These are phyloP conservation scores for Ophioderma brevispina DNA, from an alignment of 35 echinoderm and acorn worm species.

Conservation along the genomic window DNA sequence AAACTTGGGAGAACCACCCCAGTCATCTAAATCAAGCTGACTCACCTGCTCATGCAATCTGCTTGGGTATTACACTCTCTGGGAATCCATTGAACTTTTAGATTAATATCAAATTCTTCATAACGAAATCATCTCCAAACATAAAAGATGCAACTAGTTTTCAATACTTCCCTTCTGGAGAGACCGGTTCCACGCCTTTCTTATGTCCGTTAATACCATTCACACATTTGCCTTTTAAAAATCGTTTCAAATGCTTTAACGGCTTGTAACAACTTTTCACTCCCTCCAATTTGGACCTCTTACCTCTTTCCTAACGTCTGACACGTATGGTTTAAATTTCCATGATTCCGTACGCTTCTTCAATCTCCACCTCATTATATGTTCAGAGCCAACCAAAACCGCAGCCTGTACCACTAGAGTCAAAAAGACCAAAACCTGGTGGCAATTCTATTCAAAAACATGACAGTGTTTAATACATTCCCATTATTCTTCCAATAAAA, in stretches of 20 bases:
- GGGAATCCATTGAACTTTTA: background rate
- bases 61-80: background rate
- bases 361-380: no score
- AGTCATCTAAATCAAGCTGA: background rate
- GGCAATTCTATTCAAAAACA: background rate
- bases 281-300: background rate
- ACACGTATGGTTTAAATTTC: background rate
- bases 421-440: background rate
- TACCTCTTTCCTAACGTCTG: background rate
- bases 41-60: no score
- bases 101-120: no score
- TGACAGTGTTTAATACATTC: no score
- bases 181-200: background rate
- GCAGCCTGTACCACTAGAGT: background rate
- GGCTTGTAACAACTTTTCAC: background rate
- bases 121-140: no score
- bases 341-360: no score
- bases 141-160: background rate
- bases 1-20: background rate
- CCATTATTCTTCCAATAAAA: no score
- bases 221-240: background rate
- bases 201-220: background rate
- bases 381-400: background rate
- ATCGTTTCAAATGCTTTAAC: background rate
- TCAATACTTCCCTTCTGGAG: slow-evolving; percentile 9